A percentile compares a stretch with the other conserved stretches of the same genome.
Conservation (phyloP, 2,113 vertebrate species). For the Caranx ignobilis region DNA sequence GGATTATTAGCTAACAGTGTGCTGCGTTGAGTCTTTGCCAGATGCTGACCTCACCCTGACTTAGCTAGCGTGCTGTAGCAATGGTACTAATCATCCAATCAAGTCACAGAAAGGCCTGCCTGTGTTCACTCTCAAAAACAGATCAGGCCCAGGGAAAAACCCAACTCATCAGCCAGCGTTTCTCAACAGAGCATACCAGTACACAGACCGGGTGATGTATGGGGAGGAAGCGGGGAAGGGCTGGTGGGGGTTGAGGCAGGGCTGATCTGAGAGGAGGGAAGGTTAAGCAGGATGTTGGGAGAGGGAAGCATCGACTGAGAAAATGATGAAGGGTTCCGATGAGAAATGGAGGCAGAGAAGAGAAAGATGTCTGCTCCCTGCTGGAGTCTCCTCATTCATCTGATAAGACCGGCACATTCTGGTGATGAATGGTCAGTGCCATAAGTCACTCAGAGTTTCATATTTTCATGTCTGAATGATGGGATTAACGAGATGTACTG, state of each 20-base stretch:
- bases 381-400: slow-evolving; percentile 70
- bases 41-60: slow-evolving; percentile 72
- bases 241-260: neutral
- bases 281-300: slow-evolving; percentile 48
- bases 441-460: slow-evolving; percentile 57
- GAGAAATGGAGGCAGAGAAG: slow-evolving; percentile 57
- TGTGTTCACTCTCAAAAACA: slow-evolving; percentile 60
- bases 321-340: slow-evolving; percentile 52
- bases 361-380: slow-evolving; percentile 66
- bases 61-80: slow-evolving; percentile 46
- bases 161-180: slow-evolving; percentile 20
- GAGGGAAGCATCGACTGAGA: slow-evolving; percentile 45
- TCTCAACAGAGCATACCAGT: slow-evolving; percentile 35
- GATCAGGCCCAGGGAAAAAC: slow-evolving; percentile 63
- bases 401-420: slow-evolving; percentile 72
- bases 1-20: slow-evolving; percentile 56
- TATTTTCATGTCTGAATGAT: slow-evolving; percentile 65
- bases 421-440: slow-evolving; percentile 69
- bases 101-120: slow-evolving; percentile 65
- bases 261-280: slow-evolving; percentile 44
- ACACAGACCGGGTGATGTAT: slow-evolving; percentile 28
- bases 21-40: slow-evolving; percentile 55
- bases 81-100: slow-evolving; percentile 66
- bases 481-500: slow-evolving; percentile 53
- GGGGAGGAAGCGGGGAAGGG: slow-evolving; percentile 27